Conservation (phyloP, 92 coral and sea anemone species). For the Palythoa heliodiscus region DNA sequence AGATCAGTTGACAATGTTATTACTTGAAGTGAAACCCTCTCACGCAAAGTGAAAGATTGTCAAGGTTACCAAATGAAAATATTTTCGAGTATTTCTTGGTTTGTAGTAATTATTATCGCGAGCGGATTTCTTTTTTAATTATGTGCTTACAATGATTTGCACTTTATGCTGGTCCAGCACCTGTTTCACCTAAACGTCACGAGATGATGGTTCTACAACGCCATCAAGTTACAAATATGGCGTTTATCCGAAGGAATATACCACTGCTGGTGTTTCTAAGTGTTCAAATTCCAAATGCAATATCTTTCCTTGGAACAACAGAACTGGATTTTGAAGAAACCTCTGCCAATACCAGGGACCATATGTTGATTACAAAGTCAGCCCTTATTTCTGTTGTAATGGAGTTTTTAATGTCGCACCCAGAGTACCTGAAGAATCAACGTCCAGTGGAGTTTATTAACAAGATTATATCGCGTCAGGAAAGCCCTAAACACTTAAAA, state of each 20-base stretch:
- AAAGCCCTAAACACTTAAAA: conserved; percentile 12
- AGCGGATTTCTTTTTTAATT: too few species aligned
- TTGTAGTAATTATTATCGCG: neutral
- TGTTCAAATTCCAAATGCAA: neutral
- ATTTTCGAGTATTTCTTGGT: neutral
- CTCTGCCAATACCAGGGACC: conserved; percentile 10
- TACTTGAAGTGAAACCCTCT: neutral
- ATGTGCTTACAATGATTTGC: neutral
- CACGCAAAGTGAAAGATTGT: neutral
- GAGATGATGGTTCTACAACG: neutral
- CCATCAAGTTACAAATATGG: neutral
- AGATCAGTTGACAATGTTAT: neutral
- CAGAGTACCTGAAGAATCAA: conserved; percentile 47
- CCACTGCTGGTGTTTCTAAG: neutral
- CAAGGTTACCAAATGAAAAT: neutral
- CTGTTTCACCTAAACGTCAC: neutral
- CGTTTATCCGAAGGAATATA: neutral
- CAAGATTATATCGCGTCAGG: conserved; percentile 20
- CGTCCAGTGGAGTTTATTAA: conserved; percentile 22
- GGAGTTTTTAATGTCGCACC: conserved; percentile 44
- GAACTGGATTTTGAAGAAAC: conserved; percentile 8
- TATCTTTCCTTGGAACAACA: conserved; percentile 31
- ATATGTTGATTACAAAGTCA: conserved; percentile 13
- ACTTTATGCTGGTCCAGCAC: neutral
- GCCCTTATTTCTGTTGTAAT: conserved; percentile 18